phyloP scores from a whole-genome alignment of 2,797 vertebrate genomes.

The Ctenopoma kingsleyae region DNA sequence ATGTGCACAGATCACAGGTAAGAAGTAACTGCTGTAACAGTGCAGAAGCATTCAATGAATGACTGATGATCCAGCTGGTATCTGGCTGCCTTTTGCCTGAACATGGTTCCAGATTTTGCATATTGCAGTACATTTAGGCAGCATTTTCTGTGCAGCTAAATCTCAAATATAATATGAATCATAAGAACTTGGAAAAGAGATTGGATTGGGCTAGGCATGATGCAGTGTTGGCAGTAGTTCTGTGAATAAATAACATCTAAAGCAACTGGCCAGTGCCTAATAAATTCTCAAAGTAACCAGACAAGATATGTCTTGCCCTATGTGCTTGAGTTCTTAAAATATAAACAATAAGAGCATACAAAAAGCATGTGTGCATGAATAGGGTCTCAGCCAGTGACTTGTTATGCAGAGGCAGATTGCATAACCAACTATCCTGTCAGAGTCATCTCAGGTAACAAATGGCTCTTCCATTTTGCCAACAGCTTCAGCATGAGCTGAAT shows the following conservation, averaged over 20 bases:
- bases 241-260: neutral
- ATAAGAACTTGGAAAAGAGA: neutral
- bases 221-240: neutral
- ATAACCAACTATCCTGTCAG: conserved; percentile 42
- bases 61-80: neutral
- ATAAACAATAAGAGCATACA: conserved; percentile 15
- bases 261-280: neutral
- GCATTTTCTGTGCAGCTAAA: neutral
- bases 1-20: conserved; percentile 2
- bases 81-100: conserved; percentile 4
- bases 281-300: neutral
- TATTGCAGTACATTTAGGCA: conserved; percentile 5
- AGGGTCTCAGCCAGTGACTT: conserved; percentile 20
- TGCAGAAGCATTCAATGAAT: no score
- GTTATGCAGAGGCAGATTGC: conserved; percentile 48
- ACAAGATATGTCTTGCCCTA: conserved; percentile 1
- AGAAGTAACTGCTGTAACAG: neutral
- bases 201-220: neutral
- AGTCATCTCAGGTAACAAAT: conserved; percentile 52
- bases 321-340: conserved; percentile 8
- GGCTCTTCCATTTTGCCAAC: conserved; percentile 45
- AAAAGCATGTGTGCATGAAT: conserved; percentile 16
- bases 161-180: neutral
- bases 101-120: neutral
- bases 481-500: conserved; percentile 41